Base-by-base conservation (phyloP, 2,888 invertebrate species). In the Pelosia muscerda region DNA sequence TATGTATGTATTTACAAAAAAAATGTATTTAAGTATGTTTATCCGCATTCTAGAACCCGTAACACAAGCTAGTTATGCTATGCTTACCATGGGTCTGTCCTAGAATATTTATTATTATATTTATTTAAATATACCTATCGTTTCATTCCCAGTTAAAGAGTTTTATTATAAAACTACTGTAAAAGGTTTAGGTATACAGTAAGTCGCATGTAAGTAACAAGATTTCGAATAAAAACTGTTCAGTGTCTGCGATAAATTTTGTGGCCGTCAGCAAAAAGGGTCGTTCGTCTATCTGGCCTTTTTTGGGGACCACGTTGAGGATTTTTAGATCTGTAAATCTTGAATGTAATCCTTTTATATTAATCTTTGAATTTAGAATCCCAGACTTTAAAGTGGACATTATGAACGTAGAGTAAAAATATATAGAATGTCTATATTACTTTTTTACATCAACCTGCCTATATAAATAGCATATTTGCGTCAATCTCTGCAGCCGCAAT, bases 81-180 rank as follows among this genome's bases (percentile, higher is more conserved):
- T n/a, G n/a, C n/a, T n/a, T n/a, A n/a, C n/a, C n/a, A n/a, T n/a
- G n/a, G n/a, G n/a, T n/a, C n/a, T n/a, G n/a, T n/a, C n/a, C n/a
- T n/a, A n/a, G n/a, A n/a, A n/a, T n/a, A n/a, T n/a, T n/a, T n/a
- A n/a, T n/a, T n/a, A n/a, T n/a, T n/a, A n/a, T n/a, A n/a, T n/a
- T n/a, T n/a, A 2, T 10, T 1, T 31, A 31, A 6, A 6, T 31
- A 31, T 10, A 15, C n/a, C 9, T 49, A n/a, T n/a, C 49, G n/a
- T n/a, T 76, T 62, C 64, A 57, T 74, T 72, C 55, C 19, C 28
- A 60, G 28, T 22, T 56, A 65, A 73, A 60, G 54, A 58, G 66
- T 9, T 9, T 54, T 1, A n/a, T 6, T 10, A 25, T 58, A 66
- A 66, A 63, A 28, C 49, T 60, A 25, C 63, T 67, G 34, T n/a